Evolutionary conservation across 2,797 vertebrate genomes (phyloP).

Genomic region (Synaphobranchus kaupii): DNA sequence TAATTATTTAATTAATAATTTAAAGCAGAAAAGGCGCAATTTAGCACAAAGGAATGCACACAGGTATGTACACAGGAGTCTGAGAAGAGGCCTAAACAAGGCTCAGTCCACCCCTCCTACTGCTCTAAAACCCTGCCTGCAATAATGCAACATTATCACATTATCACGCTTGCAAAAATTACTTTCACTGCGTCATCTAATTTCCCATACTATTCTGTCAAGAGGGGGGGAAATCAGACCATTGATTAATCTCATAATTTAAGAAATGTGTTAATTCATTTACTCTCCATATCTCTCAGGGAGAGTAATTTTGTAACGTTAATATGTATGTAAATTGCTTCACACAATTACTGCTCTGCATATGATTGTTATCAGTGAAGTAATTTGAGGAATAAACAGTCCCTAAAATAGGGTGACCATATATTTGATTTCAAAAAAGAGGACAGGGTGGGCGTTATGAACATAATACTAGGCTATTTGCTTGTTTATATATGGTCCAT

Average conservation of each 20-base stretch:
- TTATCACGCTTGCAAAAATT: background rate
- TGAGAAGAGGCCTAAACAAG: background rate
- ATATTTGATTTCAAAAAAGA: too few species aligned
- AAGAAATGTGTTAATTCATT: constrained; percentile 54
- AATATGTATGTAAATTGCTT: constrained; percentile 66
- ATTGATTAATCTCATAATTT: constrained; percentile 59
- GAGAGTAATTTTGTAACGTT: constrained; percentile 53
- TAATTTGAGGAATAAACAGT: constrained; percentile 62
- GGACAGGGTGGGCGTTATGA: too few species aligned
- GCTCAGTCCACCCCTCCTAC: background rate
- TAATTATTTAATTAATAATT: too few species aligned
- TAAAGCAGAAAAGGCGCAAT: too few species aligned
- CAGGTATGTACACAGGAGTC: background rate
- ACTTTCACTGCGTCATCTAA: background rate
- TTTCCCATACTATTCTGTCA: background rate
- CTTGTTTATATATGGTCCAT: too few species aligned
- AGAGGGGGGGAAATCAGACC: constrained; percentile 35
- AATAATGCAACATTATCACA: background rate
- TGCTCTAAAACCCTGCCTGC: background rate
- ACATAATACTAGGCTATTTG: too few species aligned
- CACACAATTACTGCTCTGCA: constrained; percentile 60
- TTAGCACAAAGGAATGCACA: background rate
- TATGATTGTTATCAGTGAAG: constrained; percentile 61
- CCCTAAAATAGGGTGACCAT: too few species aligned
- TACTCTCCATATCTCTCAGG: constrained; percentile 57